Base-by-base conservation (phyloP, 1,140 invertebrate species). In the Micrasema longulum region DNA sequence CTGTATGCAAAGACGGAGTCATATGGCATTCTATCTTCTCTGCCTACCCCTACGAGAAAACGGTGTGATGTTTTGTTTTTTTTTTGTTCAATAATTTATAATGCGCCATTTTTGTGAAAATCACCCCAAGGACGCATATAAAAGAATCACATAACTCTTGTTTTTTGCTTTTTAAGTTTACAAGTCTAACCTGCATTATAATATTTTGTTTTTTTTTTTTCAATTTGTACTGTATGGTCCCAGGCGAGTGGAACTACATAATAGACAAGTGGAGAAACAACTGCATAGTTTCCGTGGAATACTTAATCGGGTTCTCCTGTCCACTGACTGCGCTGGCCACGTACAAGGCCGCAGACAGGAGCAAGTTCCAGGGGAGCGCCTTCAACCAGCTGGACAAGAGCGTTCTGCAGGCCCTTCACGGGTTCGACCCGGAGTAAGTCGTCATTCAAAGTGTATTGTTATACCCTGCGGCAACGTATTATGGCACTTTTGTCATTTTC, bases 221-320 rank as follows among this genome's bases (percentile, higher is more conserved):
- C n/a, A n/a, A n/a, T n/a, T n/a, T n/a, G n/a, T n/a, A n/a, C n/a
- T n/a, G n/a, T n/a, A n/a, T n/a, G n/a, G n/a, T n/a, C n/a, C n/a
- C n/a, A 75, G 73, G 69, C 11, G 55, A 71, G 20, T 75, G 74
- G 74, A 66, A 31, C 10, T 72, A 12, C 38, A 31, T 75, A 2
- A 18, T 65, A 26, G 22, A 72, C 31, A 41, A 12, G 16, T 75
- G 74, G 74, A 66, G 67, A 53, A 45, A 70, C 31, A 72, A 70
- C 68, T 72, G 66, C 26, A 31, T 75, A 10, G 35, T 75, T 16
- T 52, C 70, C 9, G 53, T 67, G 14, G 63, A 72, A 10, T 75
- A 70, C 50, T 31, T 75, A 20, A 26, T 75, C 6, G 52, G 16
- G 10, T 67, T 65, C 36, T 48, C 55, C 16, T 11, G 41, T 5